phyloP scores from a whole-genome alignment of 1,140 invertebrate genomes.

The Probaryconus sp. region DNA sequence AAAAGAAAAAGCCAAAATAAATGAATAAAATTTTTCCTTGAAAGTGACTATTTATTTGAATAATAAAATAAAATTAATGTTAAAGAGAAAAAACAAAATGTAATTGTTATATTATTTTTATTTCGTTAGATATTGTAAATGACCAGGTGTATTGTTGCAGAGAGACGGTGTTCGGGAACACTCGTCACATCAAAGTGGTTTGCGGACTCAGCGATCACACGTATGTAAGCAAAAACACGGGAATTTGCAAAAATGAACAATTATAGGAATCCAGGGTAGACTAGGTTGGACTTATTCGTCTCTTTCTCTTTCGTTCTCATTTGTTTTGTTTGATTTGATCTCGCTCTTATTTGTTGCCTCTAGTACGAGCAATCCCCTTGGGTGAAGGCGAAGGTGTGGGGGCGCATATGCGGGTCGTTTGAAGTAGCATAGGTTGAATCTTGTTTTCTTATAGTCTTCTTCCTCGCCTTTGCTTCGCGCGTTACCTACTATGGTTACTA shows the following conservation, averaged over 20 bases:
- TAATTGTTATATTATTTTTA: too few species aligned
- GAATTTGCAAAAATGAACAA: constrained; percentile 78
- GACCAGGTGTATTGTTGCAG: constrained; percentile 59
- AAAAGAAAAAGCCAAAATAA: too few species aligned
- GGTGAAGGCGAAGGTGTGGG: constrained; percentile 64
- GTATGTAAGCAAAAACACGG: constrained; percentile 69
- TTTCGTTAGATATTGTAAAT: too few species aligned
- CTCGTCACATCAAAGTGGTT: constrained; percentile 61
- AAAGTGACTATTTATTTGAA: too few species aligned
- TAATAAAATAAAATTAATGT: too few species aligned
- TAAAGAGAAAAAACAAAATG: constrained; percentile 19
- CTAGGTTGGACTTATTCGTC: constrained; percentile 43
- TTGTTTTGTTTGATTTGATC: constrained; percentile 51
- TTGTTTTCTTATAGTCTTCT: constrained; percentile 69
- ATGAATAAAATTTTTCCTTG: too few species aligned
- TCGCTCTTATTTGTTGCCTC: constrained; percentile 63
- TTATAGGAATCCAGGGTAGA: constrained; percentile 77
- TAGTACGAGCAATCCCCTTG: constrained; percentile 59
- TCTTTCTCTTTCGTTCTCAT: constrained; percentile 46
- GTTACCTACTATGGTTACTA: constrained; percentile 64
- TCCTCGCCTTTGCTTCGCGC: constrained; percentile 59
- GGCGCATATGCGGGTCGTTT: constrained; percentile 74
- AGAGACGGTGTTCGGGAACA: constrained; percentile 60
- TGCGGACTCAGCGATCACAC: constrained; percentile 64
- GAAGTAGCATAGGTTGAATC: constrained; percentile 71